These are phyloP conservation scores for Rhaphigaster nebulosa DNA, from an alignment of 2,888 invertebrate genomes.

Conservation along the genomic window DNA sequence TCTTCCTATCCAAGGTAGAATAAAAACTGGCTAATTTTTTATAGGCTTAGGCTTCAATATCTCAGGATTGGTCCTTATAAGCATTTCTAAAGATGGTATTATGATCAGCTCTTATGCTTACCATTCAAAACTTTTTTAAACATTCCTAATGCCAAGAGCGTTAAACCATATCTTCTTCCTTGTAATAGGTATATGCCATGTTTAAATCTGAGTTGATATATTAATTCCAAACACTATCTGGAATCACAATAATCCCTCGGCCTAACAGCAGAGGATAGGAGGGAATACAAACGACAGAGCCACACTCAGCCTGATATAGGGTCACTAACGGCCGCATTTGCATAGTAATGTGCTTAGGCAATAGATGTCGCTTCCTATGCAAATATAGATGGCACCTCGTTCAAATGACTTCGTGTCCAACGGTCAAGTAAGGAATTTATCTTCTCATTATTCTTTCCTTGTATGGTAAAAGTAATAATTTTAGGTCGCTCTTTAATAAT, in stretches of 20 bases:
- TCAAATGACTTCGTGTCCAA: not conserved
- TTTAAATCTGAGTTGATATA: not conserved
- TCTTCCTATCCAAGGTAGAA: too few species aligned
- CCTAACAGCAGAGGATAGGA: not conserved
- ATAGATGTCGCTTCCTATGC: constrained; percentile 36
- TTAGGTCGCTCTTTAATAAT: too few species aligned
- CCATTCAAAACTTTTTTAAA: too few species aligned
- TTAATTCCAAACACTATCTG: not conserved
- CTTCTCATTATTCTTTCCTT: not conserved
- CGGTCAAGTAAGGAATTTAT: not conserved
- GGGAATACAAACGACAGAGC: not conserved
- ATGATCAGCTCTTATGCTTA: too few species aligned
- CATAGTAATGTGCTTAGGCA: not conserved
- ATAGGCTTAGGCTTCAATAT: too few species aligned
- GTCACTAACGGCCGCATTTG: not conserved
- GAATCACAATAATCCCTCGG: not conserved
- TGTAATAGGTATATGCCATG: not conserved
- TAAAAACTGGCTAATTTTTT: too few species aligned
- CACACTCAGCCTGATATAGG: not conserved
- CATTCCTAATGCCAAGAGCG: too few species aligned
- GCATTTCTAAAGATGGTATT: too few species aligned
- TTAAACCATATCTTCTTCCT: too few species aligned
- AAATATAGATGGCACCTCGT: not conserved
- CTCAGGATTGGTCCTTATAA: too few species aligned
- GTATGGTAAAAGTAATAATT: not conserved